Evolutionary conservation across 2,113 vertebrate species (phyloP), one percentile per base, ranked within the genome.

Genomic region (Ceyx melanurus): DNA sequence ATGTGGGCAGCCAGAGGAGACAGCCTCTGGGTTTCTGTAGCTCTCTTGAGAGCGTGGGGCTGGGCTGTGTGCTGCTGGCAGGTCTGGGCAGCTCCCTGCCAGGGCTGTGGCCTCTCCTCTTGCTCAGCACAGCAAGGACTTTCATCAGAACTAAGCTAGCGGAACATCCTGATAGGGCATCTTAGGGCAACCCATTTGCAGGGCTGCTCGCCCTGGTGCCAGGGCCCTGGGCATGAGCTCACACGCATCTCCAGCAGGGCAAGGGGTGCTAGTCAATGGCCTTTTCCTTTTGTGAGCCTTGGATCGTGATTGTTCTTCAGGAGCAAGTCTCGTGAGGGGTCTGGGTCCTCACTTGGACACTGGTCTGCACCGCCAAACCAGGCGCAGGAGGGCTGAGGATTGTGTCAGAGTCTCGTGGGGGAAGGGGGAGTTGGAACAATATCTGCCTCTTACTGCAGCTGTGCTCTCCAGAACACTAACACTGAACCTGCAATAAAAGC

Each of bases 401-500:
- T 58, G 75, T 54, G 73, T 64, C 71, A 61, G 73, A 57, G 66
- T 60, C 58, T 54, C 4, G 0, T 56, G 64, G 61, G 88, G 61
- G 48, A 50, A 81, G 11, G 66, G 58, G 70, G 60, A 71, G 37
- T 40, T 79, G 76, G 89, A 78, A 82, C 53, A 56, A 1, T 37
- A 8, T 50, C 88, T 95, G 93, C 78, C 73, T 71, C 51, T 74
- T 46, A 61, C 40, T 68, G 60, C 90, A 92, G 54, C 74, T 75
- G 51, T 92, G 85, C 91, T 85, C 75, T 89, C 56, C 81, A 33
- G 62, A 91, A 94, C 89, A 88, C 82, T 94, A 93, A 94, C 82
- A 70, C 65, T 88, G 76, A 93, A 82, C 22, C 68, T 82, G 83
- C 92, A 88, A 85, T 96, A 91, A 93, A 76, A 84, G 67, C 42